Evolutionary conservation across 2,113 vertebrate species (phyloP), one percentile per base, ranked within the genome.

Genomic region (Sciurus niger): DNA sequence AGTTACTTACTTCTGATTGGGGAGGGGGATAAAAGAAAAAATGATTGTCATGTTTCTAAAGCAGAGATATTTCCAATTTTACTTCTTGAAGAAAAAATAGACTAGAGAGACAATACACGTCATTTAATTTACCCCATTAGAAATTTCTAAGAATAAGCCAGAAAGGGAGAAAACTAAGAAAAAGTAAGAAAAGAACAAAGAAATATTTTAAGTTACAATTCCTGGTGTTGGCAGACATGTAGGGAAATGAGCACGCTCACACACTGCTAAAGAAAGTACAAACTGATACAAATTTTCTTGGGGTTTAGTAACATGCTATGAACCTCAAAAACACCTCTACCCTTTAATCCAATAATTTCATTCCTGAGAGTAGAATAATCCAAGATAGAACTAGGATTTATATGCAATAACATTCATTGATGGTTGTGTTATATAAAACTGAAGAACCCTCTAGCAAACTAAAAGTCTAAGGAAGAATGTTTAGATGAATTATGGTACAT

Each of bases 41-140:
- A 30, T 25, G 25, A 84, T 37, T 70, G 37, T 58, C 78, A 55
- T 78, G 53, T 88, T 88, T 96, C 73, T 83, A 93, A 95, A 95
- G 82, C 80, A 86, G 43, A 28, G 46, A 77, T 85, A 82, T 34
- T 68, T 95, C 8, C n/a, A 67, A 51, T 92, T 76, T 93, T 91
- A 73, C 84, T 74, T 86, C 90, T 68, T 80, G 37, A 90, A 92
- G 40, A 94, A 76, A 90, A 96, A 95, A 82, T 60, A 95, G 51
- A 88, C 48, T 48, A 32, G 25, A 89, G 74, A 90, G 76, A 79
- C n/a, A 95, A 93, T 84, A 53, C 25, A 51, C 0, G 40, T 46
- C 13, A 96, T 83, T 93, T 96, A 90, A 89, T 82, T 82, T 80
- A 88, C 12, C 67, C 43, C 12, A 58, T 77, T 87, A 94, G 60